phyloP scores from a whole-genome alignment of 2,888 invertebrate genomes.

The Chloromyia formosa region DNA sequence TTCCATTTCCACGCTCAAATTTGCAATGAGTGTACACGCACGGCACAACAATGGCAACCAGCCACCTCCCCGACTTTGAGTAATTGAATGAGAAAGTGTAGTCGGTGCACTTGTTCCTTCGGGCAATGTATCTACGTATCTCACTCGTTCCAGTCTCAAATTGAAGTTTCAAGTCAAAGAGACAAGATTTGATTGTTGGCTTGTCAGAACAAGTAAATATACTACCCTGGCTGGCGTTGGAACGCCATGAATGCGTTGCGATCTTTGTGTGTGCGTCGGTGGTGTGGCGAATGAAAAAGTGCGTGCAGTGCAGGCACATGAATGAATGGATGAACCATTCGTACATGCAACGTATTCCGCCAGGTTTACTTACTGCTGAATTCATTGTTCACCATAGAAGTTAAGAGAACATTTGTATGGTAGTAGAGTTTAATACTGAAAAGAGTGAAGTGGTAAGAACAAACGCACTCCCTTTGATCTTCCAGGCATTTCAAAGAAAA shows the following conservation, averaged over 20 bases:
- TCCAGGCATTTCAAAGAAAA: too few species aligned
- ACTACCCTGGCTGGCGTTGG: background rate
- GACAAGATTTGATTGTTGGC: background rate
- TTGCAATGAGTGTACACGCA: background rate
- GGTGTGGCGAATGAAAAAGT: background rate
- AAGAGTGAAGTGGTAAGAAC: too few species aligned
- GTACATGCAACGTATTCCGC: too few species aligned
- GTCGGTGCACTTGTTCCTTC: background rate
- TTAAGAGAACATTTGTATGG: too few species aligned
- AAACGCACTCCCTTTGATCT: too few species aligned
- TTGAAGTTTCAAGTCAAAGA: too few species aligned
- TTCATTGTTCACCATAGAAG: too few species aligned
- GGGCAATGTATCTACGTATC: slow-evolving; percentile 6
- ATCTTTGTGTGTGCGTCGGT: background rate
- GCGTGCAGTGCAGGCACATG: too few species aligned
- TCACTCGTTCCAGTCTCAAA: slow-evolving; percentile 43
- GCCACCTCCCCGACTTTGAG: slow-evolving; percentile 37
- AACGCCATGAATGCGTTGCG: too few species aligned
- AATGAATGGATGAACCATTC: too few species aligned
- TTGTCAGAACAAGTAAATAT: slow-evolving; percentile 17
- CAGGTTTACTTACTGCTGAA: too few species aligned
- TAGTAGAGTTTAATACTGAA: too few species aligned
- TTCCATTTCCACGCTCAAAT: background rate
- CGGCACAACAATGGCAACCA: background rate
- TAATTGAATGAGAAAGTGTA: slow-evolving; percentile 31